Percentiles rank a stretch among this genome's conserved stretches.
Evolutionary conservation across 2,113 vertebrate genomes (phyloP).

Genomic region (Microcebus griseorufus): DNA sequence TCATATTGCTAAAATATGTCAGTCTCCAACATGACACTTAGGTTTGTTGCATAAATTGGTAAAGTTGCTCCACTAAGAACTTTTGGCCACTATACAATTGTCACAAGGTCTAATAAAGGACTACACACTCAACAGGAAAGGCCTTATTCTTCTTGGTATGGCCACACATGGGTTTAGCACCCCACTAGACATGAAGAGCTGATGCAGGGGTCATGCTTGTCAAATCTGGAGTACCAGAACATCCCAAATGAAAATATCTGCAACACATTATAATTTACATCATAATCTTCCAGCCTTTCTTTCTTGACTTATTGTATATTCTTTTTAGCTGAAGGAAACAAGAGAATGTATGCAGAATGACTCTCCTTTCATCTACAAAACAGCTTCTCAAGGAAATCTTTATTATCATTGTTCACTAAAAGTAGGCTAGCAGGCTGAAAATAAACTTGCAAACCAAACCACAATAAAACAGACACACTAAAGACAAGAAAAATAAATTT

Average conservation of each 20-base stretch:
- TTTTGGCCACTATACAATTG: not conserved
- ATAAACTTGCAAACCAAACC: constrained; percentile 11
- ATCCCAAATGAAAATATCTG: not conserved
- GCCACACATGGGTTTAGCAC: not conserved
- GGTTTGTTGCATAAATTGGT: not conserved
- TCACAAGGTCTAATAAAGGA: not conserved
- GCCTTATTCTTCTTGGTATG: not conserved
- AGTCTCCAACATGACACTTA: not conserved
- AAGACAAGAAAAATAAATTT: not conserved
- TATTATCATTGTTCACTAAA: not conserved
- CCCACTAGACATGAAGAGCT: not conserved
- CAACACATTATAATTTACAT: not conserved
- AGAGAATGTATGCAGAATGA: not conserved
- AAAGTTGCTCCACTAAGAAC: not conserved
- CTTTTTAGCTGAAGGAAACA: not conserved
- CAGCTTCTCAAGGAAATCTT: not conserved
- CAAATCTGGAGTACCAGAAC: not conserved
- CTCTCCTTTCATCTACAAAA: not conserved
- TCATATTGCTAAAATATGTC: not conserved
- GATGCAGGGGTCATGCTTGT: not conserved
- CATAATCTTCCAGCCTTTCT: not conserved
- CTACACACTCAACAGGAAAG: not conserved
- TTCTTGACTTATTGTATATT: not conserved
- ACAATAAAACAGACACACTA: not conserved
- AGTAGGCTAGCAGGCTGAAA: not conserved